Conservation (phyloP, 1,140 invertebrate species). For the Manduca sexta region DNA sequence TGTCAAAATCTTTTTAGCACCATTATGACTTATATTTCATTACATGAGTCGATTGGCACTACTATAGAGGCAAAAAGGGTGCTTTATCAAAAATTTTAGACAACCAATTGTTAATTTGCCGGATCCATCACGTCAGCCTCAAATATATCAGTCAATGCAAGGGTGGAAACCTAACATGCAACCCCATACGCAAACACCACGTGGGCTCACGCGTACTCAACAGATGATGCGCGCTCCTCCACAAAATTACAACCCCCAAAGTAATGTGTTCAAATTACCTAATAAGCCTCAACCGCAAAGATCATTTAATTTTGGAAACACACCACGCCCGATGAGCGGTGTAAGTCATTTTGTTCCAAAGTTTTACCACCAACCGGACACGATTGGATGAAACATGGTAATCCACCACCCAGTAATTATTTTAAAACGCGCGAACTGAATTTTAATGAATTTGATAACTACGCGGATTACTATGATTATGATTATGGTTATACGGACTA, state of each 20-base stretch:
- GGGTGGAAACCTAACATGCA: background rate
- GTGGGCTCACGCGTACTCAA: conserved; percentile 12
- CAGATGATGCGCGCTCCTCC: conserved; percentile 21
- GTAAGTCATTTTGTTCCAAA: conserved; percentile 1
- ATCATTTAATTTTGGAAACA: conserved; percentile 1
- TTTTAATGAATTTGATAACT: conserved; percentile 23
- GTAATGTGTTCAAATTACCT: conserved; percentile 17
- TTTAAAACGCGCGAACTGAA: too few relatives aligned
- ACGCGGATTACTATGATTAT: conserved; percentile 12
- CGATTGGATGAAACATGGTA: conserved; percentile 17
- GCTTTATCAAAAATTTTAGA: conserved; percentile 8
- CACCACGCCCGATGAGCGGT: conserved; percentile 11
- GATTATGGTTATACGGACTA: conserved; percentile 15
- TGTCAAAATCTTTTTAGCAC: conserved; percentile 19
- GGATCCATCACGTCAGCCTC: background rate
- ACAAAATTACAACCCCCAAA: conserved; percentile 18
- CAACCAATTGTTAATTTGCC: too few relatives aligned
- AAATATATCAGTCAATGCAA: background rate
- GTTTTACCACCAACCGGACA: conserved; percentile 3
- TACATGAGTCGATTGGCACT: conserved; percentile 14
- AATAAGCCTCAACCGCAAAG: background rate
- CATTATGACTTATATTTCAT: conserved; percentile 19
- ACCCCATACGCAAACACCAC: background rate
- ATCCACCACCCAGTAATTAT: conserved; percentile 28
- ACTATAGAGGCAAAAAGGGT: conserved; percentile 19